A percentile compares a stretch with the other conserved stretches of the same genome.
Conservation (phyloP, 2,113 vertebrate genomes). For the Edolisoma coerulescens region DNA sequence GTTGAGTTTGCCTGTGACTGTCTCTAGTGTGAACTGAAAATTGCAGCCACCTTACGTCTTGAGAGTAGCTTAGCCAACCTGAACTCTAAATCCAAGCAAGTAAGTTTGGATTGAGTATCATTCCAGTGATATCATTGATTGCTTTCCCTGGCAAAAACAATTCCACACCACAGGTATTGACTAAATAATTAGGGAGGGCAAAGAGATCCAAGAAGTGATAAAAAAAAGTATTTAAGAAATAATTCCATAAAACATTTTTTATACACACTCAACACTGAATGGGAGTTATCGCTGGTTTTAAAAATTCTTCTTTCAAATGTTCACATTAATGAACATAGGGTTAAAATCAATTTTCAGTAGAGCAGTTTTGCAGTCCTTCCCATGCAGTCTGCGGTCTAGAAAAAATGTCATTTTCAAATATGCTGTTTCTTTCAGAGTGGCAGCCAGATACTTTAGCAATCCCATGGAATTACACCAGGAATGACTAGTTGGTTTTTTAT, state of each 20-base stretch:
- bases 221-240: not conserved
- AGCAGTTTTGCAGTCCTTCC: not conserved
- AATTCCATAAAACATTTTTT: not conserved
- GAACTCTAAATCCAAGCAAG: not conserved
- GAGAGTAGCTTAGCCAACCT: not conserved
- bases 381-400: not conserved
- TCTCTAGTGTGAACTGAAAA: not conserved
- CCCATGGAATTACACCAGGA: not conserved
- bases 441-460: not conserved
- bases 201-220: not conserved
- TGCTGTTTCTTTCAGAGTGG: not conserved
- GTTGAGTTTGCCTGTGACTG: not conserved
- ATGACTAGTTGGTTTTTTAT: conserved; percentile 32
- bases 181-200: not conserved
- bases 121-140: not conserved
- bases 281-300: not conserved
- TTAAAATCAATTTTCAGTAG: not conserved
- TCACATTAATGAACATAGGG: not conserved
- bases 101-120: not conserved
- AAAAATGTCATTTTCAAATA: not conserved
- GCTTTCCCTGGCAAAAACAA: not conserved
- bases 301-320: not conserved
- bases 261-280: not conserved
- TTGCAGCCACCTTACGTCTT: not conserved
- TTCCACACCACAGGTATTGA: not conserved